Conservation (phyloP, 2,888 invertebrate species). For the Eretmocerus hayati region DNA sequence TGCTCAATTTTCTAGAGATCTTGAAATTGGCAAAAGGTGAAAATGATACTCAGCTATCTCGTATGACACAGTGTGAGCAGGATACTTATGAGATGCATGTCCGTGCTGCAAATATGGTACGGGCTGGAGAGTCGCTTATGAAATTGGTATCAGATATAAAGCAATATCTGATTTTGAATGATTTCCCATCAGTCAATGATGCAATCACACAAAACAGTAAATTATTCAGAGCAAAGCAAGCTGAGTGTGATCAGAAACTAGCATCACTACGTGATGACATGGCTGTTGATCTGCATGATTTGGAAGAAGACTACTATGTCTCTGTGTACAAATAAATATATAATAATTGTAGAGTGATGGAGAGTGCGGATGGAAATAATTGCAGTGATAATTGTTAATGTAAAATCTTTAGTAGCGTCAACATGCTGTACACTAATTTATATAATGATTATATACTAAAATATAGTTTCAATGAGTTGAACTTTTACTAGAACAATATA, state of each 20-base stretch:
- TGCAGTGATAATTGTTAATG: too few relatives aligned
- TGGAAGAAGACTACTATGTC: constrained; percentile 89
- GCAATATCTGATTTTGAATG: constrained; percentile 94
- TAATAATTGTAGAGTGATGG: too few relatives aligned
- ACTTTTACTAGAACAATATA: too few relatives aligned
- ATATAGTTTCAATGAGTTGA: too few relatives aligned
- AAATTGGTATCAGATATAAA: constrained; percentile 96
- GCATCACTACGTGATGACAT: constrained; percentile 90
- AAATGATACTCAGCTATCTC: constrained; percentile 80
- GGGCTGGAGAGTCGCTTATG: constrained; percentile 95
- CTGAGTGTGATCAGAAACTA: constrained; percentile 87
- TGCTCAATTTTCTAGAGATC: constrained; percentile 58
- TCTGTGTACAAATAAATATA: constrained; percentile 63
- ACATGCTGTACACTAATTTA: too few relatives aligned
- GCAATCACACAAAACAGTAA: constrained; percentile 92
- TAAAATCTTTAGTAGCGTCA: too few relatives aligned
- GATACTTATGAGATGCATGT: constrained; percentile 97
- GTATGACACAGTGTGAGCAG: constrained; percentile 89
- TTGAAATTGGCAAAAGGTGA: constrained; percentile 84
- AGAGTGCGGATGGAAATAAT: too few relatives aligned
- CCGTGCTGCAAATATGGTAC: constrained; percentile 89
- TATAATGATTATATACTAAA: too few relatives aligned
- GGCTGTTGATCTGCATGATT: constrained; percentile 85
- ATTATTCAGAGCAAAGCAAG: constrained; percentile 81
- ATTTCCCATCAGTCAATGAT: constrained; percentile 96